Percentiles rank a stretch among this genome's conserved stretches.
Conservation (phyloP, 1,140 invertebrate genomes). For the Ladona fulva region DNA sequence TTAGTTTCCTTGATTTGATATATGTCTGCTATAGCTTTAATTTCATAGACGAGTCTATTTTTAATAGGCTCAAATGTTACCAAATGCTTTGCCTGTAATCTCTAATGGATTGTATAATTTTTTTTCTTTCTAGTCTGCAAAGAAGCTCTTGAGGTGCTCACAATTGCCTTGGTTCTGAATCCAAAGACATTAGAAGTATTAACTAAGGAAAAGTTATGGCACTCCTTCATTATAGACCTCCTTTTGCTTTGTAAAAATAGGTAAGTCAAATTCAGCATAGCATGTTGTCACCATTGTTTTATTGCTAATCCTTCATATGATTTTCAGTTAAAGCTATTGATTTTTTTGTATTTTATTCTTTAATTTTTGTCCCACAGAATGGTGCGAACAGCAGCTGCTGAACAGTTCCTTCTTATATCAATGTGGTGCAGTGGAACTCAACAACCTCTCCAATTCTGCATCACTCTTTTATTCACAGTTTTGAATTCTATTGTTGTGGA, state of each 20-base stretch:
- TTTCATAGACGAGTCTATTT: no score
- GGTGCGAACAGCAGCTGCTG: conserved; percentile 63
- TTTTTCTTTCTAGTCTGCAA: conserved; percentile 58
- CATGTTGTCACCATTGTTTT: background rate
- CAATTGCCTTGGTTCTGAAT: conserved; percentile 78
- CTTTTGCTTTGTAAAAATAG: conserved; percentile 60
- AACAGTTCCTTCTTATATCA: conserved; percentile 75
- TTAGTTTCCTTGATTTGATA: no score
- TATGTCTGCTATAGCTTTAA: no score
- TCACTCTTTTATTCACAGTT: conserved; percentile 67
- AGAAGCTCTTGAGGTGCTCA: conserved; percentile 85
- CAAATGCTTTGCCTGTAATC: background rate
- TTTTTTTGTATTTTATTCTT: no score
- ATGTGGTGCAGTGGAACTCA: conserved; percentile 52
- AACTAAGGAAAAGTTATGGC: conserved; percentile 66
- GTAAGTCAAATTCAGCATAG: conserved; percentile 25
- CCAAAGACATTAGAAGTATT: conserved; percentile 67
- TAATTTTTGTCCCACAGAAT: conserved; percentile 34
- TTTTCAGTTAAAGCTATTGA: no score
- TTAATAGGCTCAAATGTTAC: no score
- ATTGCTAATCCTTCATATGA: background rate
- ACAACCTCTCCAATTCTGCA: conserved; percentile 57
- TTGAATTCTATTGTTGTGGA: conserved; percentile 64
- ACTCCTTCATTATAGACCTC: conserved; percentile 80
- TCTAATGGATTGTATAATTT: background rate